These are phyloP conservation scores for Rhaphigaster nebulosa DNA, from an alignment of 2,888 invertebrate species.

Conservation along the genomic window DNA sequence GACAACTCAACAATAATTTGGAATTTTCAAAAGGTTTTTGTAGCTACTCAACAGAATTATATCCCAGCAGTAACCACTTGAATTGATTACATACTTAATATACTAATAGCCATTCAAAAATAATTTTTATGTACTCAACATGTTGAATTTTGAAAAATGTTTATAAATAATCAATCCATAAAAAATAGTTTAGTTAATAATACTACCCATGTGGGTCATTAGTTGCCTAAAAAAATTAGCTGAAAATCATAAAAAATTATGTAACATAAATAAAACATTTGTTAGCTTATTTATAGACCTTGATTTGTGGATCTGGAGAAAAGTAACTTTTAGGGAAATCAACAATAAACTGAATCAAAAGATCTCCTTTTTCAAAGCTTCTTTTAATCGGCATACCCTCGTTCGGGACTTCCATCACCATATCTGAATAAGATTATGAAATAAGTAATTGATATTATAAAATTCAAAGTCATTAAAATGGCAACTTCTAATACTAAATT, in stretches of 20 bases:
- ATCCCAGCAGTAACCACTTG: too few relatives aligned
- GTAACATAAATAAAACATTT: neutral
- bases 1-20: too few relatives aligned
- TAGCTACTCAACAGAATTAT: too few relatives aligned
- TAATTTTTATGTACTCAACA: too few relatives aligned
- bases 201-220: neutral
- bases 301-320: conserved; percentile 75
- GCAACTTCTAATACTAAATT: neutral
- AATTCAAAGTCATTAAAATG: neutral
- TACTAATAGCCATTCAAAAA: too few relatives aligned
- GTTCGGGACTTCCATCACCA: conserved; percentile 81
- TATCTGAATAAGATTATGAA: conserved; percentile 70
- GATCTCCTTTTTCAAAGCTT: conserved; percentile 87
- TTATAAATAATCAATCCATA: neutral
- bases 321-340: conserved; percentile 88
- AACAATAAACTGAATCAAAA: conserved; percentile 89
- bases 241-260: neutral
- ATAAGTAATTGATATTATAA: neutral
- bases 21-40: too few relatives aligned
- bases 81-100: too few relatives aligned
- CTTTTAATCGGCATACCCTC: conserved; percentile 93
- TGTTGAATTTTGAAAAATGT: too few relatives aligned
- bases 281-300: conserved; percentile 67
- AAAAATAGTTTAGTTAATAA: neutral
- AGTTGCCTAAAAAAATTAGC: neutral